phyloP scores from a whole-genome alignment of 2,113 vertebrate genomes.

The Furnarius figulus region DNA sequence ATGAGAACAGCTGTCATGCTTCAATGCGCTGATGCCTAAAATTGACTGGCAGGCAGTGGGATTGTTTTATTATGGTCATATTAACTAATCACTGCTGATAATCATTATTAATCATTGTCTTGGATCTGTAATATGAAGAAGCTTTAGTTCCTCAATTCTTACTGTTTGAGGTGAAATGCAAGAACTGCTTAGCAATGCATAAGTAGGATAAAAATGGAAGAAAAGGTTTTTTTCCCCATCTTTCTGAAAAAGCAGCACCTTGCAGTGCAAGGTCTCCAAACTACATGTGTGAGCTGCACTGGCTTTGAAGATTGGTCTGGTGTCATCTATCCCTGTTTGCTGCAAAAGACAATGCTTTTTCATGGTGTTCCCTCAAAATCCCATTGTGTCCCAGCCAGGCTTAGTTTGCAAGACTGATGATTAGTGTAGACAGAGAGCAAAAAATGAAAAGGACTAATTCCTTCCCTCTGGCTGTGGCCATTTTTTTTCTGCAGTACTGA shows the following conservation, averaged over 20 bases:
- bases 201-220: neutral
- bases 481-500: neutral
- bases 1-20: neutral
- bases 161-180: neutral
- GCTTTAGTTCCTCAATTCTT: neutral
- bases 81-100: conserved; percentile 26
- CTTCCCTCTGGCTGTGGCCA: neutral
- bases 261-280: neutral
- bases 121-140: neutral
- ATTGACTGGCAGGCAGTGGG: neutral
- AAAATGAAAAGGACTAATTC: neutral
- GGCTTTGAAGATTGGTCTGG: neutral
- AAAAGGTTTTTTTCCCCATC: neutral
- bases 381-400: neutral
- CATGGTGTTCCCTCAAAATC: neutral
- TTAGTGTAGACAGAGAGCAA: neutral
- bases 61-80: conserved; percentile 1
- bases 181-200: neutral
- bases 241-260: neutral
- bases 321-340: neutral
- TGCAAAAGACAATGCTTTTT: neutral
- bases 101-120: conserved; percentile 20
- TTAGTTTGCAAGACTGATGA: neutral
- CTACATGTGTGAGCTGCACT: neutral
- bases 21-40: neutral